Percentiles rank a stretch among this genome's conserved stretches.
Evolutionary conservation across 2,797 vertebrate genomes (phyloP).

Genomic region (Numenius phaeopus): DNA sequence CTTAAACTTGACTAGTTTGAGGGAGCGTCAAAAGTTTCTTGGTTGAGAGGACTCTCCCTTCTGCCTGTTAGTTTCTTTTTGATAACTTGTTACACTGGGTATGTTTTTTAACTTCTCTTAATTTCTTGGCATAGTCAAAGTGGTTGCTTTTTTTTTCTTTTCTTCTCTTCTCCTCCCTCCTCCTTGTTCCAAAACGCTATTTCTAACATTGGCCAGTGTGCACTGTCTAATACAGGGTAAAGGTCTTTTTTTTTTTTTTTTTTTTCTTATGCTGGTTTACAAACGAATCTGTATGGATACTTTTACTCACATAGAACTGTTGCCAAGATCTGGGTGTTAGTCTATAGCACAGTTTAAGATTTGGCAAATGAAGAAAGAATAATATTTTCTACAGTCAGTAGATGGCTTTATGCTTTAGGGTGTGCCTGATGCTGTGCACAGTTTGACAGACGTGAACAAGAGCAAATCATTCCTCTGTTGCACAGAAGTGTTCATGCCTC

Average conservation of each 20-base stretch:
- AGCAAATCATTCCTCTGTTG: background rate
- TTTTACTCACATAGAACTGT: background rate
- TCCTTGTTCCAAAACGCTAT: background rate
- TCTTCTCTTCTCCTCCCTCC: background rate
- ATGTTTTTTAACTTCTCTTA: background rate
- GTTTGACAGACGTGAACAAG: background rate
- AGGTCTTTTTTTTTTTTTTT: background rate
- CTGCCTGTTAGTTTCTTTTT: background rate
- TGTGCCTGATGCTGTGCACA: background rate
- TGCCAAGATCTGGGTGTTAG: background rate
- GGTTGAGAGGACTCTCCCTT: background rate
- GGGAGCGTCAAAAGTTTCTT: background rate
- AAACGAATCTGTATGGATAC: background rate
- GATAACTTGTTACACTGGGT: background rate
- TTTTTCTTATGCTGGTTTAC: background rate
- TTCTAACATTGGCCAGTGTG: background rate
- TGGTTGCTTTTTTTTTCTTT: background rate
- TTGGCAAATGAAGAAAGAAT: background rate
- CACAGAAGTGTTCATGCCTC: background rate
- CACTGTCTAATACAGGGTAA: background rate
- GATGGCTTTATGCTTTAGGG: background rate
- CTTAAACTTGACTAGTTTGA: background rate
- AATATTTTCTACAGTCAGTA: background rate
- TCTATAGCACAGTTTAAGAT: background rate
- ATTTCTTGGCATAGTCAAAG: background rate